A percentile compares a stretch with the other conserved stretches of the same genome.
Conservation (phyloP, 1,140 invertebrate genomes). For the Stegodyphus dumicola region DNA sequence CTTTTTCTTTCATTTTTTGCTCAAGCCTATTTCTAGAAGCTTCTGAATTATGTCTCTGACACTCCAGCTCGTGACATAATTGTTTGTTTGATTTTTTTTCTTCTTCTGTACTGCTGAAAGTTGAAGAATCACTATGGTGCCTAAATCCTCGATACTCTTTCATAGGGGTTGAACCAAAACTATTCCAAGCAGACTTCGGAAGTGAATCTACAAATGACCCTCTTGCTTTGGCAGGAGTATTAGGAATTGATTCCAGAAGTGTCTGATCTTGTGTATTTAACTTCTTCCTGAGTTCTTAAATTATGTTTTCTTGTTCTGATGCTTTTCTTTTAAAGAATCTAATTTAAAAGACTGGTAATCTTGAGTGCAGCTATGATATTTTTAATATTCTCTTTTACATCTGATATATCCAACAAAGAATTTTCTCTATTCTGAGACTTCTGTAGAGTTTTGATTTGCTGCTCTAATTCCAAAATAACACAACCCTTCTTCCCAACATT, state of each 20-base stretch:
- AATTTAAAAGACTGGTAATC: no score
- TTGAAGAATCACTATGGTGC: no score
- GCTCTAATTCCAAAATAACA: background rate
- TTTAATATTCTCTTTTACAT: background rate
- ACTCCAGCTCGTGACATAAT: slow-evolving; percentile 44
- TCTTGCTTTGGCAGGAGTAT: no score
- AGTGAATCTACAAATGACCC: no score
- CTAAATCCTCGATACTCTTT: no score
- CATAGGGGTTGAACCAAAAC: no score
- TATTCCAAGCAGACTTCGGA: no score
- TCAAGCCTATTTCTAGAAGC: slow-evolving; percentile 33
- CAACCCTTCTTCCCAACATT: background rate
- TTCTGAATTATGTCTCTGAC: slow-evolving; percentile 54
- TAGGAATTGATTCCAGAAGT: no score
- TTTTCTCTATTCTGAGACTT: background rate
- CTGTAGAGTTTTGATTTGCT: background rate
- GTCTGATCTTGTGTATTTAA: no score
- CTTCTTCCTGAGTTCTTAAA: background rate
- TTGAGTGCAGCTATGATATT: background rate
- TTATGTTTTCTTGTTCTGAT: background rate
- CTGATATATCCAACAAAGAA: background rate
- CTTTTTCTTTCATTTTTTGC: slow-evolving; percentile 47
- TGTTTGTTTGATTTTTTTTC: slow-evolving; percentile 2
- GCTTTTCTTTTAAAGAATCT: background rate
- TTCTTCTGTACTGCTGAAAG: no score